Evolutionary conservation across 64 coral and sea anemone species (phyloP).

Genomic region (Anthopleura sola): DNA sequence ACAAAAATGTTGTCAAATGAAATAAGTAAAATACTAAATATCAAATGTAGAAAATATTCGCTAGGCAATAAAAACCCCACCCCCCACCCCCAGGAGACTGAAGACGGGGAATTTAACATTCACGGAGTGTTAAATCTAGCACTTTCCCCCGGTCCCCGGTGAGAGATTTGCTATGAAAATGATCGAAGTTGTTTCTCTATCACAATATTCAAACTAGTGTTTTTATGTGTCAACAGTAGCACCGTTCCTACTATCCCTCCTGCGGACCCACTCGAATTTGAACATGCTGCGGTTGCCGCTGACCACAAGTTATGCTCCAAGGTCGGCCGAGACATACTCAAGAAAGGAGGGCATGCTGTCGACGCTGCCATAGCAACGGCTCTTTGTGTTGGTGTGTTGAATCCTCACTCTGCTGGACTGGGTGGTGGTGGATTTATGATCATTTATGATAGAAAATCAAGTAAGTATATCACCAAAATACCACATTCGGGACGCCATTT

Average conservation of each 20-base stretch:
- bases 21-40: no score
- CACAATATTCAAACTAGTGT: background rate
- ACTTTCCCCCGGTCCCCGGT: no score
- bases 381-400: constrained; percentile 62
- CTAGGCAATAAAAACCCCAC: no score
- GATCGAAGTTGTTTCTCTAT: no score
- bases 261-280: constrained; percentile 22
- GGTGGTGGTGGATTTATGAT: constrained; percentile 79
- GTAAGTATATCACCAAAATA: no score
- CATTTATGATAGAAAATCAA: constrained; percentile 57
- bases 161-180: no score
- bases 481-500: no score
- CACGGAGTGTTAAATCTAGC: no score
- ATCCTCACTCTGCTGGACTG: constrained; percentile 56
- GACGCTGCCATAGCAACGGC: constrained; percentile 63
- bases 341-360: constrained; percentile 44
- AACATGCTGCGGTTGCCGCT: constrained; percentile 51
- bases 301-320: constrained; percentile 62
- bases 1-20: no score
- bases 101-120: no score
- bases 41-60: no score
- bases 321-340: constrained; percentile 34
- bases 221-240: background rate
- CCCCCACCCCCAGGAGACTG: no score
- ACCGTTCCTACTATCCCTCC: constrained; percentile 4